These are phyloP conservation scores for Cephus runcator DNA, from an alignment of 2,888 invertebrate genomes.

Conservation along the genomic window DNA sequence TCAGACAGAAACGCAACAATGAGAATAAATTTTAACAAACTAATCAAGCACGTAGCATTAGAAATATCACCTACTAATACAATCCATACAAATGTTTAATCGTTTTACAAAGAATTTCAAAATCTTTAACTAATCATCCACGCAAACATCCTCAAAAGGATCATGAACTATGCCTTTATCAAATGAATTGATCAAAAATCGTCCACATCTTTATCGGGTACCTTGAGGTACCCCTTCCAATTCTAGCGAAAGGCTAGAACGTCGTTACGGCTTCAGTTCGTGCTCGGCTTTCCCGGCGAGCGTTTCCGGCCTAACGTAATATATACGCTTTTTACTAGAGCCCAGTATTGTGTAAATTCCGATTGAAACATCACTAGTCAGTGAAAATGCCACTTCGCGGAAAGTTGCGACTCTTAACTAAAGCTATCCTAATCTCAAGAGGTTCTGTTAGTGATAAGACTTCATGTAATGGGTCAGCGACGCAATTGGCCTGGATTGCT, in stretches of 20 bases:
- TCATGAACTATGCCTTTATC: not conserved
- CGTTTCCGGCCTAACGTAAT: not conserved
- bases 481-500: slow-evolving; percentile 32
- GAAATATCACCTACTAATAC: not conserved
- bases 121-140: not conserved
- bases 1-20: not conserved
- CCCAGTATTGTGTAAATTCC: not conserved
- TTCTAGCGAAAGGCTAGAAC: slow-evolving; percentile 17
- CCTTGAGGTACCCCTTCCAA: not conserved
- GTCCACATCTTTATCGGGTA: not conserved
- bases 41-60: not conserved
- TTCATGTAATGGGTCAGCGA: slow-evolving; percentile 23
- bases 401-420: slow-evolving; percentile 43
- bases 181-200: not conserved
- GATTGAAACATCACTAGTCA: not conserved
- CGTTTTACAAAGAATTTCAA: not conserved
- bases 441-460: slow-evolving; percentile 16
- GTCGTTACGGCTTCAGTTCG: slow-evolving; percentile 36
- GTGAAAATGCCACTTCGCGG: slow-evolving; percentile 47
- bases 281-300: slow-evolving; percentile 33
- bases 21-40: not conserved
- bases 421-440: slow-evolving; percentile 36
- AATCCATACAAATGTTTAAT: not conserved
- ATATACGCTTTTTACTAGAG: not conserved
- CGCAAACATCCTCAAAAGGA: not conserved